A percentile compares a stretch with the other conserved stretches of the same genome.
Evolutionary conservation across 2,888 invertebrate species (phyloP).

Genomic region (Netelia melanura): DNA sequence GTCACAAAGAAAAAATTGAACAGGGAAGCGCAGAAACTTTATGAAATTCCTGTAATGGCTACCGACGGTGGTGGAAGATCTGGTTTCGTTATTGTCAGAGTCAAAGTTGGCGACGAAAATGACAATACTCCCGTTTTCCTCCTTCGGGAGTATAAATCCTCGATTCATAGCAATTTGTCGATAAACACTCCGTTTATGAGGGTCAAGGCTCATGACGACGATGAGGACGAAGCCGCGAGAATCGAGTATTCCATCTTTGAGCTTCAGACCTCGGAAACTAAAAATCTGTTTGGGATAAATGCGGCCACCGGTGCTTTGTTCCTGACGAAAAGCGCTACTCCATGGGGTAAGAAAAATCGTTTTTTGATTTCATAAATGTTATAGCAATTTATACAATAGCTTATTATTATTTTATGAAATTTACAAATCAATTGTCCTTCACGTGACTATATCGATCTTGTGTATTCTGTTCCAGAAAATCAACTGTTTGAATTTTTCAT

Average conservation of each 20-base stretch:
- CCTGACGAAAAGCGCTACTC: slow-evolving; percentile 87
- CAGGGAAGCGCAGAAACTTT: slow-evolving; percentile 89
- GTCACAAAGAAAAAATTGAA: slow-evolving; percentile 90
- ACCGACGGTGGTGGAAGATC: slow-evolving; percentile 93
- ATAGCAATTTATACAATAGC: no score
- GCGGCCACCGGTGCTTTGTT: slow-evolving; percentile 90
- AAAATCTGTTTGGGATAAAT: slow-evolving; percentile 91
- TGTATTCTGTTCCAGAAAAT: slow-evolving; percentile 86
- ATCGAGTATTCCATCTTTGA: slow-evolving; percentile 93
- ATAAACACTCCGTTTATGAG: slow-evolving; percentile 87
- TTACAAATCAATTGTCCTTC: neutral
- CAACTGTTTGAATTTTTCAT: slow-evolving; percentile 95
- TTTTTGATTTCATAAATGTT: slow-evolving; percentile 1
- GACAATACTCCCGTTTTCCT: slow-evolving; percentile 93
- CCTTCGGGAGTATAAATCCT: slow-evolving; percentile 91
- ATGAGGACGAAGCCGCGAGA: slow-evolving; percentile 90
- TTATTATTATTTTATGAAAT: neutral
- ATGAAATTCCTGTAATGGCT: slow-evolving; percentile 93
- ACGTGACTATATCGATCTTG: slow-evolving; percentile 23
- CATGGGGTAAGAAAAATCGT: slow-evolving; percentile 83
- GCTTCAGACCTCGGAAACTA: slow-evolving; percentile 86
- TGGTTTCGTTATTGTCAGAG: slow-evolving; percentile 91
- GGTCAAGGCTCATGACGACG: slow-evolving; percentile 91
- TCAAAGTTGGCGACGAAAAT: slow-evolving; percentile 93
- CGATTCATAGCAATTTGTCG: slow-evolving; percentile 88